phyloP scores from a whole-genome alignment of 2,797 vertebrate genomes.

The Hephaestus fuliginosus region DNA sequence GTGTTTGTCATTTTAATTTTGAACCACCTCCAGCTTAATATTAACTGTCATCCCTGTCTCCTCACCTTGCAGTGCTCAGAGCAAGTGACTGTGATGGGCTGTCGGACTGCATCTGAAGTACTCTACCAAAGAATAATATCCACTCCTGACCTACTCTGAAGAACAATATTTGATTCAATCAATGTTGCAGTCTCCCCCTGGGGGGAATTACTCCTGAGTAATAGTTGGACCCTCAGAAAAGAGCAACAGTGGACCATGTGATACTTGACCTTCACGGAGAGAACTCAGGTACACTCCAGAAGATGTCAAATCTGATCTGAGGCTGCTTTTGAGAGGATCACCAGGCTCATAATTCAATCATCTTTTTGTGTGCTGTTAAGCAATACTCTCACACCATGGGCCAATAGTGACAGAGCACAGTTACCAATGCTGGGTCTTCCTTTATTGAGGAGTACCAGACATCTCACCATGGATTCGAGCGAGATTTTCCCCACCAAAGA shows the following conservation, averaged over 20 bases:
- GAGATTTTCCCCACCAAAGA: slow-evolving; percentile 61
- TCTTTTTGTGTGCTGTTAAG: slow-evolving; percentile 49
- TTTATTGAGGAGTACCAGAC: slow-evolving; percentile 67
- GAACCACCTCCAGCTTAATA: slow-evolving; percentile 49
- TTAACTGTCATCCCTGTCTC: slow-evolving; percentile 60
- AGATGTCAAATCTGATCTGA: slow-evolving; percentile 77
- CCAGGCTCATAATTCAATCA: slow-evolving; percentile 53
- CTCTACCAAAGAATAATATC: slow-evolving; percentile 72
- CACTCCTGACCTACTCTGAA: slow-evolving; percentile 74
- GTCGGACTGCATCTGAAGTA: slow-evolving; percentile 68
- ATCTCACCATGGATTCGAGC: slow-evolving; percentile 73
- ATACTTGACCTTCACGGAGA: slow-evolving; percentile 79
- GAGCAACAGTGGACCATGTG: slow-evolving; percentile 79
- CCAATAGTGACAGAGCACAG: slow-evolving; percentile 54
- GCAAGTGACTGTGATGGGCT: slow-evolving; percentile 69
- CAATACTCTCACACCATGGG: slow-evolving; percentile 62
- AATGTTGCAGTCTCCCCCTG: slow-evolving; percentile 56
- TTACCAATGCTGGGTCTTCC: slow-evolving; percentile 68
- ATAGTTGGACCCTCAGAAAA: slow-evolving; percentile 70
- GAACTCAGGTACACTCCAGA: slow-evolving; percentile 74
- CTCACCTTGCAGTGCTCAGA: slow-evolving; percentile 68
- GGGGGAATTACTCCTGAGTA: slow-evolving; percentile 69
- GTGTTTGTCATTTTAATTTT: slow-evolving; percentile 55
- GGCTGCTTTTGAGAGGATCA: slow-evolving; percentile 62
- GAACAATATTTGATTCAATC: slow-evolving; percentile 76